A percentile compares a stretch with the other conserved stretches of the same genome.
Conservation (phyloP, 2,888 invertebrate genomes). For the Cephus runcator region DNA sequence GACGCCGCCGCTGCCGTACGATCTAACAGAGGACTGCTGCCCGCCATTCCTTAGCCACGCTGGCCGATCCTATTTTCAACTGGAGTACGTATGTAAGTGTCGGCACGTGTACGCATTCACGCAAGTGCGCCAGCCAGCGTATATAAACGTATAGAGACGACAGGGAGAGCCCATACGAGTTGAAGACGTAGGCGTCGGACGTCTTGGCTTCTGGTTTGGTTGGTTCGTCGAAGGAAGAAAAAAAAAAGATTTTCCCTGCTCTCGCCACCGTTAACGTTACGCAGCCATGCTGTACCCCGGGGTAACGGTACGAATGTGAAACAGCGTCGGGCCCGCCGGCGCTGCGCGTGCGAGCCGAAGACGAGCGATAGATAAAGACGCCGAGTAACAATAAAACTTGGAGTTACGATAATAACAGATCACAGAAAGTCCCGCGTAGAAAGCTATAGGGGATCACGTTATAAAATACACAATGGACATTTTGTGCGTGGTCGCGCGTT, state of each 20-base stretch:
- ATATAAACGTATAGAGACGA: not conserved
- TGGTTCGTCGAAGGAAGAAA: not conserved
- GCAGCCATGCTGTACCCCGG: not conserved
- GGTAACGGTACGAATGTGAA: not conserved
- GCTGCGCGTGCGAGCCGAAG: not conserved
- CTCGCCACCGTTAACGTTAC: not conserved
- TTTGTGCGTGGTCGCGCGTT: not conserved
- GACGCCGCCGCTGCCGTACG: not conserved
- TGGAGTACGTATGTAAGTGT: conserved; percentile 27
- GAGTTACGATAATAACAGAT: not conserved
- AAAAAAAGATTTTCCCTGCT: not conserved
- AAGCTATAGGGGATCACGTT: not conserved
- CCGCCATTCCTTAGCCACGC: conserved; percentile 28
- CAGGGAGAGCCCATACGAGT: too few species aligned
- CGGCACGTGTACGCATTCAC: conserved; percentile 18
- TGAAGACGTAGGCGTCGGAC: not conserved
- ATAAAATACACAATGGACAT: not conserved
- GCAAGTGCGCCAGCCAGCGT: not conserved
- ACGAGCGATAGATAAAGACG: not conserved
- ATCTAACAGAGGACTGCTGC: not conserved
- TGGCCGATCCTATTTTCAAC: conserved; percentile 51
- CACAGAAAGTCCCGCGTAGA: not conserved
- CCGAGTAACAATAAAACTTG: not conserved
- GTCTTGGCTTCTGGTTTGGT: not conserved
- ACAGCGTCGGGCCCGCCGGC: not conserved